Evolutionary conservation across 2,888 invertebrate species (phyloP), one percentile per base, ranked within the genome.

Genomic region (Rotaria macrura): DNA sequence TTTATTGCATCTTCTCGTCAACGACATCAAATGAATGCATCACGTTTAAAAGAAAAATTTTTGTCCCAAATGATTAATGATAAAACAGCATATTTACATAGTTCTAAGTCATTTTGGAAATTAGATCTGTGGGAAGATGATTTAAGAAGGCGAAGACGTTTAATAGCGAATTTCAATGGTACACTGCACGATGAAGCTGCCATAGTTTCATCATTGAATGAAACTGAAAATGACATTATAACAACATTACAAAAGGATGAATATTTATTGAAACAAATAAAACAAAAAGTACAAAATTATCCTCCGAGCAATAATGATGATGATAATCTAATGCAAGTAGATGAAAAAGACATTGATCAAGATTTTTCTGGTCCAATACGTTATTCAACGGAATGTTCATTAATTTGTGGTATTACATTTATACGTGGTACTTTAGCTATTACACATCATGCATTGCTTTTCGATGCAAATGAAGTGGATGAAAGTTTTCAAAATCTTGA

Each of bases 61-160:
- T 25, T 43, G 3, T 9, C 79, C 1, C 40, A 40, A 79, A 93
- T 96, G 92, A 94, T 94, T 57, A 95, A 72, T 34, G 86, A 95
- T 90, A 91, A 92, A 85, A 94, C 95, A 87, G 92, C 92, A 25
- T 91, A 92, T n/a, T 92, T 92, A 92, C 91, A 89, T 14, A 79
- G 25, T 79, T 40, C 43, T 14, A 38, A 17, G 25, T 74, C 74
- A 25, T 95, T 94, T 92, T 97, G 97, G 97, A 97, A 96, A 91
- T 92, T 99, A 88, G 99, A 99, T 92, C 95, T 95, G 74, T 99
- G 99, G 99, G 99, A 99, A 92, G 99, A 99, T 92, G 99, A 99
- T 92, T 97, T 97, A 12, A 93, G 99, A 34, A 93, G 99, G 87
- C 93, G 98, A 87, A 94, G 98, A 89, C 93, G 99, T 83, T 94